Evolutionary conservation across 1,140 invertebrate genomes (phyloP).

Genomic region (Idris sp.): DNA sequence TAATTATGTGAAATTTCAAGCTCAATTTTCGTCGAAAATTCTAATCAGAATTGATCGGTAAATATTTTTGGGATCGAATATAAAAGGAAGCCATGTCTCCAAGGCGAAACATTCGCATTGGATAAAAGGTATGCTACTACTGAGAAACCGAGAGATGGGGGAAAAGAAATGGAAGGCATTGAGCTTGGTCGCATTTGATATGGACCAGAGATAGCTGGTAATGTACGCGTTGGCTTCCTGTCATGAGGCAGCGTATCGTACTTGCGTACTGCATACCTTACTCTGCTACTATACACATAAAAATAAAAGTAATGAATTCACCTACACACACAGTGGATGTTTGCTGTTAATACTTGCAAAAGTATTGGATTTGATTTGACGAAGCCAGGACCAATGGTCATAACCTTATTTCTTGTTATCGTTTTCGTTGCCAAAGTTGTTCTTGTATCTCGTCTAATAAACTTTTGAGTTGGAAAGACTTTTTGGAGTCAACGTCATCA

Average conservation of each 20-base stretch:
- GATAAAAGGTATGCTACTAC: conserved; percentile 45
- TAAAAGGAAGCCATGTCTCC: conserved; percentile 18
- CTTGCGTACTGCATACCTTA: conserved; percentile 56
- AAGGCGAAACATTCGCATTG: conserved; percentile 36
- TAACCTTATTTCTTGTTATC: too few relatives aligned
- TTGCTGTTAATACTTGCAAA: conserved; percentile 21
- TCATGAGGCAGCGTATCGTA: conserved; percentile 62
- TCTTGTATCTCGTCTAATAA: too few relatives aligned
- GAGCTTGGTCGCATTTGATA: conserved; percentile 75
- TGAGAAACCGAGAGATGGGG: conserved; percentile 35
- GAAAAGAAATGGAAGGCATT: conserved; percentile 58
- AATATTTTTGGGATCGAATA: too few relatives aligned
- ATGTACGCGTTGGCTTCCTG: conserved; percentile 73
- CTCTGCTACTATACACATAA: conserved; percentile 29
- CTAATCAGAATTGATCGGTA: conserved; percentile 12
- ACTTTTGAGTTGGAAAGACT: too few relatives aligned
- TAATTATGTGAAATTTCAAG: background rate
- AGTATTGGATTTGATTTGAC: conserved; percentile 10
- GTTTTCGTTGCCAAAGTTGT: too few relatives aligned
- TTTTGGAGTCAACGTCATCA: too few relatives aligned
- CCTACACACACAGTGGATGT: conserved; percentile 10
- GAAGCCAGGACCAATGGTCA: conserved; percentile 10
- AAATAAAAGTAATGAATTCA: conserved; percentile 41
- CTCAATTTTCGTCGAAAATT: too few relatives aligned
- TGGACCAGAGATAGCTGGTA: conserved; percentile 75